These are phyloP conservation scores for Oopsacas minuta DNA, from an alignment of 37 sponge, comb jelly and placozoan species.

Conservation along the genomic window DNA sequence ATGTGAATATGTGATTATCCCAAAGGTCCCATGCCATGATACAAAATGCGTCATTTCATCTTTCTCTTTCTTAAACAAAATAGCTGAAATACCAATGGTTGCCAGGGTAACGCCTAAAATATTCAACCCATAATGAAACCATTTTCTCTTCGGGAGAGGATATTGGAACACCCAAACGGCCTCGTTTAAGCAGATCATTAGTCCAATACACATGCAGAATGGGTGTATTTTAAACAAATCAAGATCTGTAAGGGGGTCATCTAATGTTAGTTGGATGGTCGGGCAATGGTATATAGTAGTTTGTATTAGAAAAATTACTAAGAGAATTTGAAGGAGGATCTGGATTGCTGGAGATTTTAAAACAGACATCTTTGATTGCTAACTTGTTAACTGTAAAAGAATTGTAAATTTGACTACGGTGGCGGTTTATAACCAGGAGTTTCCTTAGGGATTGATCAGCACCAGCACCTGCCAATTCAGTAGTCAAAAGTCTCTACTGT, in stretches of 20 bases:
- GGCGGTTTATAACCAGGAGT: too few species aligned
- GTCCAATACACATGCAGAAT: not conserved
- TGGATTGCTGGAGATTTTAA: not conserved
- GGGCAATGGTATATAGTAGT: not conserved
- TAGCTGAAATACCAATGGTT: not conserved
- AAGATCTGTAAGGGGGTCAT: not conserved
- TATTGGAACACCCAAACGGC: not conserved
- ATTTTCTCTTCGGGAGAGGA: not conserved
- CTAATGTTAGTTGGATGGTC: not conserved
- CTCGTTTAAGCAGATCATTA: not conserved
- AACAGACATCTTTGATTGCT: not conserved
- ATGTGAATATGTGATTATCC: not conserved
- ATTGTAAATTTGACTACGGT: too few species aligned
- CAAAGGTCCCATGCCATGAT: conserved; percentile 5
- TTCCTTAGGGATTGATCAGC: too few species aligned
- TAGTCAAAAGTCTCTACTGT: too few species aligned
- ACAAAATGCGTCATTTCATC: not conserved
- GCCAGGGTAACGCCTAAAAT: not conserved
- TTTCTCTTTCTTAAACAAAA: conserved; percentile 4
- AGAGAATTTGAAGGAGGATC: not conserved
- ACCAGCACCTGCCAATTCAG: too few species aligned
- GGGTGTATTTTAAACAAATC: conserved; percentile 8
- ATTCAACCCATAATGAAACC: conserved; percentile 1
- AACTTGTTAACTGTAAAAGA: too few species aligned
- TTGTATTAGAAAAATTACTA: not conserved